These are phyloP conservation scores for Athene cunicularia DNA, from an alignment of 2,113 vertebrate species.

Conservation along the genomic window DNA sequence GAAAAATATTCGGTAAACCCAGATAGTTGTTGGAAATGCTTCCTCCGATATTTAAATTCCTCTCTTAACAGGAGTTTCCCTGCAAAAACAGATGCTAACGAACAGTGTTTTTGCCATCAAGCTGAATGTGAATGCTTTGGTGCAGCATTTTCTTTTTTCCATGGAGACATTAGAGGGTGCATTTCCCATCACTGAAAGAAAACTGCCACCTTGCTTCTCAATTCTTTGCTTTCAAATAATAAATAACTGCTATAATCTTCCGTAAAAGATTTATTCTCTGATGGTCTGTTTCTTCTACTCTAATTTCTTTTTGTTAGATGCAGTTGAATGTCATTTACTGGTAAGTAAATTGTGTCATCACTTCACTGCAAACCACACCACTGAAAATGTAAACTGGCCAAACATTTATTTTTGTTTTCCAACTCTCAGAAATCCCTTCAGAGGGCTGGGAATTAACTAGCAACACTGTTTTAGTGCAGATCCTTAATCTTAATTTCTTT, in stretches of 20 bases:
- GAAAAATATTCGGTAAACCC: slow-evolving; percentile 37
- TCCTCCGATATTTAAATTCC: slow-evolving; percentile 36
- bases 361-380: slow-evolving; percentile 4
- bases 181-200: slow-evolving; percentile 39
- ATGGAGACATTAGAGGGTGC: slow-evolving; percentile 36
- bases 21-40: slow-evolving; percentile 46
- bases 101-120: not conserved
- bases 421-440: not conserved
- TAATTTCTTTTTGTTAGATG: slow-evolving; percentile 57
- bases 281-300: slow-evolving; percentile 27
- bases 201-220: slow-evolving; percentile 45
- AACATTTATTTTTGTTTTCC: slow-evolving; percentile 5
- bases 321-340: slow-evolving; percentile 41
- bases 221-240: slow-evolving; percentile 41
- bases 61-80: slow-evolving; percentile 10
- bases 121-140: slow-evolving; percentile 37
- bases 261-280: slow-evolving; percentile 24
- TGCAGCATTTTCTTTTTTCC: slow-evolving; percentile 42
- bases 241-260: slow-evolving; percentile 53
- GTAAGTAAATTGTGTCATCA: slow-evolving; percentile 55
- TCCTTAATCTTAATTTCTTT: slow-evolving; percentile 6
- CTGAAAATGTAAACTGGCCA: not conserved
- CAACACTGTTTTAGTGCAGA: not conserved
- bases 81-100: slow-evolving; percentile 40
- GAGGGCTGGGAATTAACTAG: not conserved